phyloP scores from a whole-genome alignment of 2,888 invertebrate species.

The Spodoptera picta region DNA sequence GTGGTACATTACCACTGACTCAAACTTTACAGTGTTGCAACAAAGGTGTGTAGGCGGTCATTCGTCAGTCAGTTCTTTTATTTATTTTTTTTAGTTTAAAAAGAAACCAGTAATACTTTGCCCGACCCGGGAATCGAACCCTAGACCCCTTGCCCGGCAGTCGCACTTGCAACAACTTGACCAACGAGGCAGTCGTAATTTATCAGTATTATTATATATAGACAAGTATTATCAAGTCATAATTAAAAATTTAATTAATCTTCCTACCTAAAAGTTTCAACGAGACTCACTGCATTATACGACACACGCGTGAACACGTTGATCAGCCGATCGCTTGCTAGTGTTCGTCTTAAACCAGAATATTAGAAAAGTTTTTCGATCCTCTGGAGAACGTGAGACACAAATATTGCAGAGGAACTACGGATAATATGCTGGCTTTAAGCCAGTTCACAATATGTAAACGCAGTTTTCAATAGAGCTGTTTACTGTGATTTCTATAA shows the following conservation, averaged over 20 bases:
- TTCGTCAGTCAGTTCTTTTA: too few relatives aligned
- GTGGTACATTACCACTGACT: too few relatives aligned
- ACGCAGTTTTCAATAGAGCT: constrained; percentile 66
- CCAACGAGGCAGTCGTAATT: too few relatives aligned
- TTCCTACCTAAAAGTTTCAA: not conserved
- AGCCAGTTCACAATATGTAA: constrained; percentile 85
- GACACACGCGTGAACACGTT: constrained; percentile 40
- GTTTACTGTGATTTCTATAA: constrained; percentile 57
- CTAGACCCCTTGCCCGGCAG: too few relatives aligned
- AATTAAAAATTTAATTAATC: not conserved
- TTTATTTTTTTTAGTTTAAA: too few relatives aligned
- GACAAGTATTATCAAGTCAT: too few relatives aligned
- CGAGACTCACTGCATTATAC: not conserved
- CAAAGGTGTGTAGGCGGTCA: too few relatives aligned
- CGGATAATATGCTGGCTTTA: constrained; percentile 82
- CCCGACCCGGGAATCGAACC: too few relatives aligned
- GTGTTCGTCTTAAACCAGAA: constrained; percentile 77
- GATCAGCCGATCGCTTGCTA: constrained; percentile 70
- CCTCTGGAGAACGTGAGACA: constrained; percentile 81
- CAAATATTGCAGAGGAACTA: constrained; percentile 80
- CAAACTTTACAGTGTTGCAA: too few relatives aligned
- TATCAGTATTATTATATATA: too few relatives aligned
- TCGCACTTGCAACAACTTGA: too few relatives aligned
- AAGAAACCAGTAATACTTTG: too few relatives aligned
- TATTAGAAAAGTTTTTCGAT: constrained; percentile 88